Evolutionary conservation across 1,140 invertebrate species (phyloP).

Genomic region (Camponotus floridanus): DNA sequence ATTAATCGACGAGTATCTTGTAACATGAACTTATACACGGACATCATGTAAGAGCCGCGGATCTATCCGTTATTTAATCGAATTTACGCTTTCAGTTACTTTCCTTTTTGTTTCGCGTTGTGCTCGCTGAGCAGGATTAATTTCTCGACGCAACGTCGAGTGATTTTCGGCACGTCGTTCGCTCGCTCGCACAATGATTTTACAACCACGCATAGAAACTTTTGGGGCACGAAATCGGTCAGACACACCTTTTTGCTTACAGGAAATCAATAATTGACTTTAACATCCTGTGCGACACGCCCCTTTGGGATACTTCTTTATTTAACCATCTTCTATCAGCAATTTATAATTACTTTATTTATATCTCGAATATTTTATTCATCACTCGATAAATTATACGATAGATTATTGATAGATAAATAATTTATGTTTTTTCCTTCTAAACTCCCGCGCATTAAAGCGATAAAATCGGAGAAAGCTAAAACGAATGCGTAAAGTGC

Average conservation of each 20-base stretch:
- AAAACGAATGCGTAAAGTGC: constrained; percentile 25
- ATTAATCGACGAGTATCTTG: constrained; percentile 16
- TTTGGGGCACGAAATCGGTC: constrained; percentile 16
- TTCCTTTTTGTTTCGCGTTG: constrained; percentile 79
- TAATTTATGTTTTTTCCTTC: constrained; percentile 16
- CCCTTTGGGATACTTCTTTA: constrained; percentile 7
- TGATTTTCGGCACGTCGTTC: constrained; percentile 64
- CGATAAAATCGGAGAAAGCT: constrained; percentile 48
- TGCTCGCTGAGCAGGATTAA: constrained; percentile 77
- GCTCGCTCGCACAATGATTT: constrained; percentile 43
- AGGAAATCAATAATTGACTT: constrained; percentile 41
- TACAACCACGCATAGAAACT: constrained; percentile 9
- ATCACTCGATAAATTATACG: background rate
- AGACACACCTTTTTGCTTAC: background rate
- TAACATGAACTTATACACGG: background rate
- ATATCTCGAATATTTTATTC: background rate
- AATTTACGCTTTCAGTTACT: constrained; percentile 83
- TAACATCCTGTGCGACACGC: constrained; percentile 14
- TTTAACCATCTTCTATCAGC: constrained; percentile 10
- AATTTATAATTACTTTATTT: background rate
- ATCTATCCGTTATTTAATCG: constrained; percentile 80
- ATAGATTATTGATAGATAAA: background rate
- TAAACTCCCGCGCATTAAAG: constrained; percentile 24
- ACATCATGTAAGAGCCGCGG: constrained; percentile 55
- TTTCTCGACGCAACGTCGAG: constrained; percentile 71